phyloP scores from a whole-genome alignment of 2,113 vertebrate genomes.

The Nycticebus coucang region DNA sequence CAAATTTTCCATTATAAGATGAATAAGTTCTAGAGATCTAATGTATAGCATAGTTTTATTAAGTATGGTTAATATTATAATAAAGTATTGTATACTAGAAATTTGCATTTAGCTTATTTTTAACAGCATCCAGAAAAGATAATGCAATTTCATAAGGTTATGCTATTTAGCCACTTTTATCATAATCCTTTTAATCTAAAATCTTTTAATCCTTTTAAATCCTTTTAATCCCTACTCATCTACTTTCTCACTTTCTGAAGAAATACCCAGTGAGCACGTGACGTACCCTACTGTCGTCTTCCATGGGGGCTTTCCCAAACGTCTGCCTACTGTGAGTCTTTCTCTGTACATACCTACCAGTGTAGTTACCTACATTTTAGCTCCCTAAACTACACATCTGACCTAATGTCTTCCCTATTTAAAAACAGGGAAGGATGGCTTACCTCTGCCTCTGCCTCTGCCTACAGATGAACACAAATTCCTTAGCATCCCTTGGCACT shows the following conservation, averaged over 20 bases:
- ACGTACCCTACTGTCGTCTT: not conserved
- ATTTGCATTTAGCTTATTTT: not conserved
- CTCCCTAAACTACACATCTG: not conserved
- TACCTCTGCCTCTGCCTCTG: not conserved
- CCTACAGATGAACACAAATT: not conserved
- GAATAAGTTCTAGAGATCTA: not conserved
- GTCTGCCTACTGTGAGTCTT: not conserved
- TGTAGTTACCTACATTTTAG: not conserved
- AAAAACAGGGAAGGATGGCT: not conserved
- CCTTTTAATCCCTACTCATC: not conserved
- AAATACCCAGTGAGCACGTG: not conserved
- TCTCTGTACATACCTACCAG: not conserved
- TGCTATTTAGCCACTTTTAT: not conserved
- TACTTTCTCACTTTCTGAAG: not conserved
- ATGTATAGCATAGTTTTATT: not conserved
- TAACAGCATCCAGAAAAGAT: not conserved
- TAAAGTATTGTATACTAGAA: not conserved
- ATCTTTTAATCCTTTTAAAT: not conserved
- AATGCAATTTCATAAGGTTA: not conserved
- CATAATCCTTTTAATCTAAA: not conserved
- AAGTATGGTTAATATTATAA: not conserved
- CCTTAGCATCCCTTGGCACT: not conserved
- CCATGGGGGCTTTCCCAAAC: not conserved
- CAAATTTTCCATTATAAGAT: not conserved
- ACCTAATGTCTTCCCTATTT: not conserved